Evolutionary conservation across 2,113 vertebrate species (phyloP).

Genomic region (Anoplopoma fimbria): DNA sequence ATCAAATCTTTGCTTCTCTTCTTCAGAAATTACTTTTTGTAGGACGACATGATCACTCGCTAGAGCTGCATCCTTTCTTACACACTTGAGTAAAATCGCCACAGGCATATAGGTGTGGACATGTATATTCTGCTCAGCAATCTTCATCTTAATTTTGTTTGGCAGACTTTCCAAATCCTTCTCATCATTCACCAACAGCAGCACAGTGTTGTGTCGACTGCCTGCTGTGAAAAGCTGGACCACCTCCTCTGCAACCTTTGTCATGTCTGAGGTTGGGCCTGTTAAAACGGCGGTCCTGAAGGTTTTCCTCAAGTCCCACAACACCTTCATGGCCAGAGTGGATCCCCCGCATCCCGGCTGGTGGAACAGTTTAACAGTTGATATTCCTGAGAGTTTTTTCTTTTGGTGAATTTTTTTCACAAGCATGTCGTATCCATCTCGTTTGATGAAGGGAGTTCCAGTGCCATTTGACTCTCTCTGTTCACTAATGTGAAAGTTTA

Average conservation of each 20-base stretch:
- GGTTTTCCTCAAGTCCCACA: slow-evolving; percentile 61
- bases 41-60: neutral
- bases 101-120: neutral
- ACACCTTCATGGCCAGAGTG: slow-evolving; percentile 68
- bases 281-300: slow-evolving; percentile 63
- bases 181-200: slow-evolving; percentile 57
- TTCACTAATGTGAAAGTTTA: slow-evolving; percentile 68
- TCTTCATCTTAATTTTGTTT: neutral
- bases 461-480: neutral
- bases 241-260: slow-evolving; percentile 37
- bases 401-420: fast-evolving
- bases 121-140: neutral
- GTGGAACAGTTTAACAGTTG: slow-evolving; percentile 32
- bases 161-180: slow-evolving; percentile 1
- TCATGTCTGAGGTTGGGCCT: slow-evolving; percentile 8
- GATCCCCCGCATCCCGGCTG: slow-evolving; percentile 64
- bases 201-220: slow-evolving; percentile 52
- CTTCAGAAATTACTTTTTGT: neutral
- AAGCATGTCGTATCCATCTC: slow-evolving; percentile 18
- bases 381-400: neutral
- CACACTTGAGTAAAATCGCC: slow-evolving; percentile 54
- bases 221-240: slow-evolving; percentile 52
- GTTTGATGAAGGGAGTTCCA: slow-evolving; percentile 34
- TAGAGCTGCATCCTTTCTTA: neutral
- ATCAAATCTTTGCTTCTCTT: neutral